Conservation (phyloP, 2,113 vertebrate genomes). For the Hiodon alosoides region DNA sequence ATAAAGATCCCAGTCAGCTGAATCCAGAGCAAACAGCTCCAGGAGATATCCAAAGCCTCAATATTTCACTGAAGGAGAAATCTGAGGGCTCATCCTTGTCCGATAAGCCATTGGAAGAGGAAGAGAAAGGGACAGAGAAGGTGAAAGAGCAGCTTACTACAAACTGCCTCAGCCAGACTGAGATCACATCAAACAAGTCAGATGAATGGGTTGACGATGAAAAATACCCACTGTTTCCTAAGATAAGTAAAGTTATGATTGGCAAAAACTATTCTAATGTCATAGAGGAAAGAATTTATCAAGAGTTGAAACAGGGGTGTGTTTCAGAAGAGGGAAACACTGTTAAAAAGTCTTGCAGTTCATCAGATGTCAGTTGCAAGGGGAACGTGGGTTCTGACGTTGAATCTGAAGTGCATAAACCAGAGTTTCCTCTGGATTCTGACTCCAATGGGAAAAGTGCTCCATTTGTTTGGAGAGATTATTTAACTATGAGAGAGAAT, state of each 20-base stretch:
- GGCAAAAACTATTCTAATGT: constrained; percentile 56
- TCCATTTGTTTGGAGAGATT: constrained; percentile 51
- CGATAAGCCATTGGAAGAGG: constrained; percentile 46
- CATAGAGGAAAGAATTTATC: constrained; percentile 47
- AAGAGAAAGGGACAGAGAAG: constrained; percentile 40
- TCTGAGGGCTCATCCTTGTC: constrained; percentile 68
- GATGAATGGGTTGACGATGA: constrained; percentile 61
- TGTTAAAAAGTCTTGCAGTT: constrained; percentile 44
- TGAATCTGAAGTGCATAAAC: constrained; percentile 60
- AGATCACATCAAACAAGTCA: constrained; percentile 43
- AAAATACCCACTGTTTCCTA: constrained; percentile 50
- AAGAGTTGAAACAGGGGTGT: constrained; percentile 56
- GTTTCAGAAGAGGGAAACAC: constrained; percentile 48
- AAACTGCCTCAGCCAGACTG: constrained; percentile 32
- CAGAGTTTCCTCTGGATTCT: constrained; percentile 56
- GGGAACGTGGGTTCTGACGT: constrained; percentile 50
- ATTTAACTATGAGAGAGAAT: constrained; percentile 59
- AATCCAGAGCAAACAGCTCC: constrained; percentile 86
- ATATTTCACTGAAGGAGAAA: constrained; percentile 81
- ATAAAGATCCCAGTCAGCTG: constrained; percentile 73
- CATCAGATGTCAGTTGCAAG: constrained; percentile 50
- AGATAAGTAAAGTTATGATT: constrained; percentile 46
- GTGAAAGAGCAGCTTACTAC: constrained; percentile 35
- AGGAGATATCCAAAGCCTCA: constrained; percentile 74
- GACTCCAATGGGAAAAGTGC: constrained; percentile 55